These are phyloP conservation scores for Corapipo altera DNA, from an alignment of 2,113 vertebrate genomes.

Conservation along the genomic window DNA sequence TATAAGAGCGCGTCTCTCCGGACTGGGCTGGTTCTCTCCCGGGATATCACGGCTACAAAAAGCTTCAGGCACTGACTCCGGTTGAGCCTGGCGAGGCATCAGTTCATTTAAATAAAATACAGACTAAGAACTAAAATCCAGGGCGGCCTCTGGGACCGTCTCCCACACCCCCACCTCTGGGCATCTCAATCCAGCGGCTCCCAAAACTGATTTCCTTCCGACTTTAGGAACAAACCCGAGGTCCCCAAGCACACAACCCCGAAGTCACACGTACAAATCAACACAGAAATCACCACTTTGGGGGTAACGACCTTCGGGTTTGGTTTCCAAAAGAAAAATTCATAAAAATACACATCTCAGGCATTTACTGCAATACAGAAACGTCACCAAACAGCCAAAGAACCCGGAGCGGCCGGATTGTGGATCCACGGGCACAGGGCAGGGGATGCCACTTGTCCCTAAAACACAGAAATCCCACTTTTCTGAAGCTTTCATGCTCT, in stretches of 20 bases:
- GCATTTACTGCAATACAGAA: conserved; percentile 1
- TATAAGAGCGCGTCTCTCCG: conserved; percentile 74
- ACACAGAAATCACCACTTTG: neutral
- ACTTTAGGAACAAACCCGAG: neutral
- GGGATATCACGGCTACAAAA: conserved; percentile 51
- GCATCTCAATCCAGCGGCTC: neutral
- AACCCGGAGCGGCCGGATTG: neutral
- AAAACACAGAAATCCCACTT: neutral
- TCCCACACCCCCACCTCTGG: neutral
- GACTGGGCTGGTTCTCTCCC: conserved; percentile 65
- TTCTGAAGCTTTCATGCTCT: neutral
- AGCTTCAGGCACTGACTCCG: conserved; percentile 53
- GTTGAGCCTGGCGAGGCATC: conserved; percentile 58
- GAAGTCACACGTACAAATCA: neutral
- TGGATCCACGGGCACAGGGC: neutral
- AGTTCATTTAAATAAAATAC: conserved; percentile 59
- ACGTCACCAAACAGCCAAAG: conserved; percentile 4
- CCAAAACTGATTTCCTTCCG: conserved; percentile 24
- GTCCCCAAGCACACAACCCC: neutral
- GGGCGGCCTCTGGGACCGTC: neutral
- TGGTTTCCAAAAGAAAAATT: neutral
- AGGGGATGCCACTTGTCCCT: neutral
- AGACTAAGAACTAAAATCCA: neutral
- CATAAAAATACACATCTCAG: neutral
- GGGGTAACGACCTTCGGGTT: neutral